A percentile compares a stretch with the other conserved stretches of the same genome.
Evolutionary conservation across 1,140 invertebrate genomes (phyloP).

Genomic region (Drosophila bipectinata): DNA sequence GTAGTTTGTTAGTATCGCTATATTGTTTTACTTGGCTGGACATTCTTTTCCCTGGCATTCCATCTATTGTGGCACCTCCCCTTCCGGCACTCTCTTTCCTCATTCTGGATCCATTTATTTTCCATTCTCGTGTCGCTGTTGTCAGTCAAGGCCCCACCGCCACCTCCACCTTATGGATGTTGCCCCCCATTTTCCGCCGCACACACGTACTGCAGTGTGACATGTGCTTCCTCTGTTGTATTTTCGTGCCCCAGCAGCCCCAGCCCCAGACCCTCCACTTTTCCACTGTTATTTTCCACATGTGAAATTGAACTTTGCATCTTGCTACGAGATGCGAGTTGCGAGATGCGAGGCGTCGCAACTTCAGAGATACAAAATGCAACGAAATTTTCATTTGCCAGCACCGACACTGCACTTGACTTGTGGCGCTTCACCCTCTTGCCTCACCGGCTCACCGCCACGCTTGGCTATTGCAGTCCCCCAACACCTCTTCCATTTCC

Average conservation of each 20-base stretch:
- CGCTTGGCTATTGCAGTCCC: not conserved
- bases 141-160: slow-evolving; percentile 56
- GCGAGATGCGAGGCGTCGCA: slow-evolving; percentile 58
- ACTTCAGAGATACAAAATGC: slow-evolving; percentile 51
- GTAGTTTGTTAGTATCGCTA: slow-evolving; percentile 3
- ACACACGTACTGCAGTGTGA: slow-evolving; percentile 67
- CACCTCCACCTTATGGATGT: not conserved
- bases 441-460: not conserved
- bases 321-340: slow-evolving; percentile 48
- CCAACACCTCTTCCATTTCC: not conserved
- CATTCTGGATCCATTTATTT: slow-evolving; percentile 44
- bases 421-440: slow-evolving; percentile 60
- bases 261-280: slow-evolving; percentile 14
- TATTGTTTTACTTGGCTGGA: slow-evolving; percentile 28
- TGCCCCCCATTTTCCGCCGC: slow-evolving; percentile 26
- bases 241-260: slow-evolving; percentile 43
- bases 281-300: slow-evolving; percentile 73
- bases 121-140: slow-evolving; percentile 50
- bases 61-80: slow-evolving; percentile 36
- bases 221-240: slow-evolving; percentile 79
- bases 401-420: slow-evolving; percentile 64
- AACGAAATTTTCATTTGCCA: slow-evolving; percentile 53
- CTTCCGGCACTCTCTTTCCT: slow-evolving; percentile 28
- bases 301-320: slow-evolving; percentile 81
- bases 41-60: slow-evolving; percentile 27